Base-by-base conservation (phyloP, 2,797 vertebrate genomes). In the Mareca strepera region DNA sequence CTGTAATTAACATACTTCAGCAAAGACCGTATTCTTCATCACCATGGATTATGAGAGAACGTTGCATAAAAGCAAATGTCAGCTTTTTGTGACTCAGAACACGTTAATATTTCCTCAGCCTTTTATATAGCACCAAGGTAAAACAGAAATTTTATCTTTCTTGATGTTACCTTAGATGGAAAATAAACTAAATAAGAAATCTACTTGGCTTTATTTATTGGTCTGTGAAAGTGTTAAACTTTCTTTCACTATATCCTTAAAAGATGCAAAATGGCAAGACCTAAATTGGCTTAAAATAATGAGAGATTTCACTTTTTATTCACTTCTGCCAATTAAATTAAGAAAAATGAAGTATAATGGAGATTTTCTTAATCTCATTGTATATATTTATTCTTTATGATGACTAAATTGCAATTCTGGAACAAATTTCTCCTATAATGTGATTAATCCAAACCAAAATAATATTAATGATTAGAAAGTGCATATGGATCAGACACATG, bases 11-110 rank as follows among this genome's bases (percentile, higher is more conserved):
- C 26, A 73, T 55, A 12, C 68, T 75, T 88, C 81, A 46, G 1
- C 2, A 12, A 88, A 86, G 56, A 73, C 78, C 69, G 31, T 39
- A 50, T 69, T 91, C 77, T 94, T 83, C 43, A 56, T 66, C 55
- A 26, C 85, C 48, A 43, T 1, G 43, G 70, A 50, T 7, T 70
- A 74, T 56, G 62, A 75, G 53, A 83, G 70, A 94, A 50, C 13
- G 39, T 4, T 46, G 31, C 82, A 88, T 62, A 91, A 92, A 93
- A 78, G 66, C 31, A 79, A 94, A 83, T 82, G 67, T 46, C 88
- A 94, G n/a, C 46, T 90, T 74, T 93, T 88, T 81, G 77, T 94
- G 82, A 96, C 76, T 91, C 88, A 83, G n/a, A 88, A 62, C 50
- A 69, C 58, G 84, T 91, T 91, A 88, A 68, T 94, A 75, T 82